Base-by-base conservation (phyloP, 2,888 invertebrate genomes). In the Epirrhoe tristata region DNA sequence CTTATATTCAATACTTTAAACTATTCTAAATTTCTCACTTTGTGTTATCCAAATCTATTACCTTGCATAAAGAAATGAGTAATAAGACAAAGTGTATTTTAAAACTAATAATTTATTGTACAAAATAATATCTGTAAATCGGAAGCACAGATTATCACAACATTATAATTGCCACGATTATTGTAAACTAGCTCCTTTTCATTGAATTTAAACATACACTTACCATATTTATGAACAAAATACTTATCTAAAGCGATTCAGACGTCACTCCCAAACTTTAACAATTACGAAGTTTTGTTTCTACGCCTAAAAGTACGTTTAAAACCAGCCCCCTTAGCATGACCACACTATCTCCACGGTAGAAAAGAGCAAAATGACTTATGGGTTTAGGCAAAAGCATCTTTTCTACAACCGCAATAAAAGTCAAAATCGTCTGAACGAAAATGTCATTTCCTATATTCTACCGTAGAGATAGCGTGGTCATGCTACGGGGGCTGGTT, bases 131-230 rank as follows among this genome's bases (percentile, higher is more conserved):
- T 71, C 70, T 67, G 70, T 76, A 74, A 53, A 66, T 67, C 70
- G 83, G 83, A 85, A 84, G 85, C 83, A 81, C 81, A 72, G 74
- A 77, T 76, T 81, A 81, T 82, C 80, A 83, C 81, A 82, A 78
- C 34, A 67, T 69, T 71, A 66, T 70, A 69, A 81, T 83, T 82
- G 81, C 82, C 79, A 77, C 67, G 50, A 36, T 58, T 46, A 55
- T 55, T 43, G 36, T 31, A n/a, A 56, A 36, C 50, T 16, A 52
- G 52, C 52, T 24, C 31, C 31, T 31, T 7, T 24, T 12, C 52
- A 31, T n/a, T 31, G 14, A 1, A 10, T 52, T 52, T 5, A 57
- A 24, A 50, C 34, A 32, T 59, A 32, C 31, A 32, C 43, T 53
- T 53, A 39, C 0, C 39, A 39, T 39, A 39, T 8, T 39, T 10